Base-by-base conservation (phyloP, 2,888 invertebrate genomes). In the Hirudinaria manillensis region DNA sequence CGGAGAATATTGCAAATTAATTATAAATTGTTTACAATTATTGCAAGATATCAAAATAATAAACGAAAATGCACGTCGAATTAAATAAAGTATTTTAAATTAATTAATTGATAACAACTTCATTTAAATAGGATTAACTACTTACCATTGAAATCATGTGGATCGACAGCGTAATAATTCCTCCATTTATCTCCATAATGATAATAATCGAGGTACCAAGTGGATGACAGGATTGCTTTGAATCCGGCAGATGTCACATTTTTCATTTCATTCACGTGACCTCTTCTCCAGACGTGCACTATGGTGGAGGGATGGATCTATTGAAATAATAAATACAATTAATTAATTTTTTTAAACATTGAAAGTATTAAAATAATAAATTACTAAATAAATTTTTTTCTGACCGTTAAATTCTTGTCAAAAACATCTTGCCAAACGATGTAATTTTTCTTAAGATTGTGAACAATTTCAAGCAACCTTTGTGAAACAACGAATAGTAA, bases 201-300 rank as follows among this genome's bases (percentile, higher is more conserved):
- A 70, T 93, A 86, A 82, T 90, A 90, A 84, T 93, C 92, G 68
- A 95, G 87, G 84, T 95, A 94, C 93, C 94, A 95, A 75, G 92
- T 91, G 0, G 92, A 87, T 0, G 94, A 94, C 71, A 92, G 87
- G 53, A 96, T 84, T 0, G 85, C 79, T 53, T 88, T 86, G 82
- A 90, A 89, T 0, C 91, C 91, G 3, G 87, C 84, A 38, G 81
- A 80, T 2, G 91, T 89, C 6, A 91, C 88, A 87, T 81, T 81
- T 51, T 79, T 78, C 79, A 85, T 36, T 77, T 85, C 84, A 7
- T 77, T 72, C 72, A 80, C 77, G 72, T 81, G 89, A 24, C 80
- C 81, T 36, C 81, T 81, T 61, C 86, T 91, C 95, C 95, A 95
- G 0, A 94, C 89, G 82, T 94, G 93, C 3, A 76, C 24, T 6